A percentile compares a stretch with the other conserved stretches of the same genome.
Evolutionary conservation across 1,140 invertebrate species (phyloP).

Genomic region (Pseudomyrmex sp.): DNA sequence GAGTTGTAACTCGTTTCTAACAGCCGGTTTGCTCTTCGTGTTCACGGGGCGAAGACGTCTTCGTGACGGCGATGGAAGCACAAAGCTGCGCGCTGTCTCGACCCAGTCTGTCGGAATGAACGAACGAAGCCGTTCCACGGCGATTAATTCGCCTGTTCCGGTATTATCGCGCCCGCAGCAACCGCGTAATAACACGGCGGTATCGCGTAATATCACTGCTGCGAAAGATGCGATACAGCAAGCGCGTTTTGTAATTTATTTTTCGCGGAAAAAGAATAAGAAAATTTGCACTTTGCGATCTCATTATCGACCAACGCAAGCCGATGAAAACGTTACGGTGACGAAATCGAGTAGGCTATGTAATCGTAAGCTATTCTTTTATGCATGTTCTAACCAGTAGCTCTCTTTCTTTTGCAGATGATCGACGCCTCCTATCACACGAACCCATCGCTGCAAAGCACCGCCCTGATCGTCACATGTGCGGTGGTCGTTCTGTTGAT

Average conservation of each 20-base stretch:
- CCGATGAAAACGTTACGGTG: no score
- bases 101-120: conserved; percentile 51
- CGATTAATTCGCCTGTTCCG: conserved; percentile 57
- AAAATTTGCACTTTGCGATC: conserved; percentile 14
- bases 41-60: conserved; percentile 13
- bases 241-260: conserved; percentile 22
- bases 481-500: conserved; percentile 90
- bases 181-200: conserved; percentile 38
- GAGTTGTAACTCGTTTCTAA: conserved; percentile 16
- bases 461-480: conserved; percentile 91
- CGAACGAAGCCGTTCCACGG: conserved; percentile 41
- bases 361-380: background rate
- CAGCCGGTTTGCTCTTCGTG: background rate
- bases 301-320: background rate
- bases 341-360: background rate
- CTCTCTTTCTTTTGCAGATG: conserved; percentile 88
- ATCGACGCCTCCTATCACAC: conserved; percentile 92
- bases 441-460: conserved; percentile 91
- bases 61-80: conserved; percentile 11
- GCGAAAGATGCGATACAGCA: background rate
- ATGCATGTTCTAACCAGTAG: background rate
- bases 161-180: conserved; percentile 41
- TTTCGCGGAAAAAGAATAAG: conserved; percentile 12
- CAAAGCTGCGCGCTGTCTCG: conserved; percentile 52
- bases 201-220: conserved; percentile 26